Evolutionary conservation across 2,888 invertebrate species (phyloP).

Genomic region (Zele albiditarsus): DNA sequence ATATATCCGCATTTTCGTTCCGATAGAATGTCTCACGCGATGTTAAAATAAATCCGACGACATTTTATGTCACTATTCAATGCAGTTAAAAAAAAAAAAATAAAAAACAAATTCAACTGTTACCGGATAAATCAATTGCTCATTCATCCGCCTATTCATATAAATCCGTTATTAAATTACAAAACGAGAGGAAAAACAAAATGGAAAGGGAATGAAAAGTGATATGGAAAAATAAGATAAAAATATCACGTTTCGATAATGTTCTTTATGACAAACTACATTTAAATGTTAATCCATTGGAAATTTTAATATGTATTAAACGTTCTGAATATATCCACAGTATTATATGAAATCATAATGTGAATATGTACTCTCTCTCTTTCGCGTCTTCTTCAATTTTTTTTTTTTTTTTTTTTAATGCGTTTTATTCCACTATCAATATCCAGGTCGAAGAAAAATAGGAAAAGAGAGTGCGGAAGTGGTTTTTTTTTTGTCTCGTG

Average conservation of each 20-base stretch:
- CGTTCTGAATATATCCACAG: not conserved
- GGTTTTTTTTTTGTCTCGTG: not conserved
- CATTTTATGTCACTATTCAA: not conserved
- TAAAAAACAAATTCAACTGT: not conserved
- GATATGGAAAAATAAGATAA: too few relatives aligned
- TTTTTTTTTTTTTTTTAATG: not conserved
- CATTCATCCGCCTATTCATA: not conserved
- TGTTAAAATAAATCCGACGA: conserved; percentile 3
- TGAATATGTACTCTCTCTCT: not conserved
- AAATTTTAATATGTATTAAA: not conserved
- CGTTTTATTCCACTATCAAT: not conserved
- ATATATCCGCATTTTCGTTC: not conserved
- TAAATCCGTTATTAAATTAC: not conserved
- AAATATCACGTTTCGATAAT: not conserved
- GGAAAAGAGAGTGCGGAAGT: not conserved
- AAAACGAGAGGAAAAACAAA: not conserved
- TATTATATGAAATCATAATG: not conserved
- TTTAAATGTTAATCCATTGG: not conserved
- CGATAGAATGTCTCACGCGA: not conserved
- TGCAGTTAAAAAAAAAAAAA: not conserved
- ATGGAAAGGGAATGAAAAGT: too few relatives aligned
- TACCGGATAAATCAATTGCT: not conserved
- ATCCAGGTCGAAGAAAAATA: not conserved
- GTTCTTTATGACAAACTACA: not conserved
- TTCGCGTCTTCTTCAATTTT: not conserved